These are phyloP conservation scores for Lycopodina hypogea DNA, from an alignment of 37 sponge, comb jelly and placozoan genomes.

Conservation along the genomic window DNA sequence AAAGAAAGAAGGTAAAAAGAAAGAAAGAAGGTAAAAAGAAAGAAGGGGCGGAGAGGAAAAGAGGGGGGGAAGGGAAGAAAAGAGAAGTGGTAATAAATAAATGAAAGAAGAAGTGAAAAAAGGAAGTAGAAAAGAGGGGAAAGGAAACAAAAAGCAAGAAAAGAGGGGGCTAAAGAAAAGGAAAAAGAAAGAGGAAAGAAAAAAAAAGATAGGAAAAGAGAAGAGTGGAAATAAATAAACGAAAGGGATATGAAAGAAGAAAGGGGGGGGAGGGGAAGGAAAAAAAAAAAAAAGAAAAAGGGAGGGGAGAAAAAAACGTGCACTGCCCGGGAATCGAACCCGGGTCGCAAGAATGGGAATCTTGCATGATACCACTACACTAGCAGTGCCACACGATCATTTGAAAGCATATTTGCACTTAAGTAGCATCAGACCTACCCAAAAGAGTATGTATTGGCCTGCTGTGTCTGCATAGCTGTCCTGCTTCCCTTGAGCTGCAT, in stretches of 20 bases:
- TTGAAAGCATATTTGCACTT: neutral
- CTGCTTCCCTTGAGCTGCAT: neutral
- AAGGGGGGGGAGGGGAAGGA: neutral
- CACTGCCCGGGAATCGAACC: constrained; percentile 99
- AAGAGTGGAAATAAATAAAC: too few species aligned
- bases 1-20: neutral
- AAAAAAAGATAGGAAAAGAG: neutral
- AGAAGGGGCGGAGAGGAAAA: constrained; percentile 27
- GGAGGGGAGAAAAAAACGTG: constrained; percentile 53
- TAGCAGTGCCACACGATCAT: constrained; percentile 74
- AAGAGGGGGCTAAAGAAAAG: neutral
- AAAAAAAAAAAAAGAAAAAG: constrained; percentile 2
- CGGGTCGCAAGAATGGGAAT: constrained; percentile 99
- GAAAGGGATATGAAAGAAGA: neutral
- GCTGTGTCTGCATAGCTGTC: neutral
- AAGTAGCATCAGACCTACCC: constrained; percentile 24
- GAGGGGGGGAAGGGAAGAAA: too few species aligned
- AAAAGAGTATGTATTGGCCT: constrained; percentile 52
- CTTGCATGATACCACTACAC: constrained; percentile 99
- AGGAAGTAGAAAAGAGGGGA: too few species aligned
- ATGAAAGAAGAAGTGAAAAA: neutral
- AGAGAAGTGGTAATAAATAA: too few species aligned
- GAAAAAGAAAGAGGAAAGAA: constrained; percentile 6
- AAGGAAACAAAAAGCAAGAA: neutral
- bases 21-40: constrained; percentile 32